Evolutionary conservation across 2,888 invertebrate species (phyloP).

Genomic region (Melanchra persicariae): DNA sequence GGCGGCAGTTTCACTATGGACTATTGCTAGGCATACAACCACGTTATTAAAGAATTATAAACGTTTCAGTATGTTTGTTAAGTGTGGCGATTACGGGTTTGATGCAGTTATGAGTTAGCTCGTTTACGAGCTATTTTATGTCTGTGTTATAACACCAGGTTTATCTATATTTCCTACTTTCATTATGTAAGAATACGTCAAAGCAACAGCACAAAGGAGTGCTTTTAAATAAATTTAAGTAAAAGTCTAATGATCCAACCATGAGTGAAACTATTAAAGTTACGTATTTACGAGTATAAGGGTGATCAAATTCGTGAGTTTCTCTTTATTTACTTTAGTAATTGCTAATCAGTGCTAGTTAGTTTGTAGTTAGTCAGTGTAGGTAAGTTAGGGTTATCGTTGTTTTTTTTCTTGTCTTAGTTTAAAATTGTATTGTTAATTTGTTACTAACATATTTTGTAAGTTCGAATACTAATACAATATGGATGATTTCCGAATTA

Average conservation of each 20-base stretch:
- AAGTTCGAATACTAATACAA: too few species aligned
- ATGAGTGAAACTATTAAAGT: background rate
- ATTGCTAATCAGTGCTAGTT: background rate
- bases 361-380: too few species aligned
- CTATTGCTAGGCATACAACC: too few species aligned
- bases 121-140: background rate
- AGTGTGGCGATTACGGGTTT: background rate
- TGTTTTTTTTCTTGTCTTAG: too few species aligned
- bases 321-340: background rate
- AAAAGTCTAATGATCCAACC: background rate
- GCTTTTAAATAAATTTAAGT: background rate
- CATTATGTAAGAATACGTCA: background rate
- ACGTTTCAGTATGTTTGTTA: background rate
- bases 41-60: background rate
- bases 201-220: background rate
- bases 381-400: too few species aligned
- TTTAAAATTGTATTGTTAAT: too few species aligned
- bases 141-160: background rate
- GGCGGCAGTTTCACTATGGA: too few species aligned
- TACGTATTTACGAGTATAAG: background rate
- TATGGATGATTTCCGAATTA: too few species aligned
- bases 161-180: too few species aligned
- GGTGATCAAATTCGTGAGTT: background rate
- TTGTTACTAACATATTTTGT: too few species aligned
- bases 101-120: background rate